phyloP scores from a whole-genome alignment of 2,888 invertebrate genomes.

The Iselma pallidipennis region DNA sequence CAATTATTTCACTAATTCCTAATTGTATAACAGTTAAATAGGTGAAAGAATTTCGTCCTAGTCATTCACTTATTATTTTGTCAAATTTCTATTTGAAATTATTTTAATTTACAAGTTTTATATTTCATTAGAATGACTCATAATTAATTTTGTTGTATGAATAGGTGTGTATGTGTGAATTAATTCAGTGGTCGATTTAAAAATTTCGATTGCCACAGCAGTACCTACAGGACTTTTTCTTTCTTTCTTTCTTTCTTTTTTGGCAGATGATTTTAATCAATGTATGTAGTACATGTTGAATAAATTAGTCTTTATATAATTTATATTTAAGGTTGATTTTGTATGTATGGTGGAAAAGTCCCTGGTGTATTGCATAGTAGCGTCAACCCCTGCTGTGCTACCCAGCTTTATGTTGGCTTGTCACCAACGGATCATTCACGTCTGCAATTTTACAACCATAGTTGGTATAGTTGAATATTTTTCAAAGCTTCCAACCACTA shows the following conservation, averaged over 20 bases:
- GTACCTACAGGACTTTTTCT: neutral
- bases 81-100: slow-evolving; percentile 17
- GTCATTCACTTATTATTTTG: slow-evolving; percentile 22
- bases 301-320: slow-evolving; percentile 20
- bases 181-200: slow-evolving; percentile 23
- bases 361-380: slow-evolving; percentile 28
- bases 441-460: slow-evolving; percentile 34
- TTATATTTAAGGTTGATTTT: slow-evolving; percentile 26
- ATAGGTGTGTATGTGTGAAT: too few species aligned
- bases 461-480: neutral
- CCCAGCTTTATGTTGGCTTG: slow-evolving; percentile 50
- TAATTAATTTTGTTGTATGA: slow-evolving; percentile 17
- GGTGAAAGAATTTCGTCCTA: slow-evolving; percentile 18
- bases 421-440: slow-evolving; percentile 52
- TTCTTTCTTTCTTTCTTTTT: slow-evolving; percentile 7
- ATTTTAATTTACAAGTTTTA: neutral
- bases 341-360: slow-evolving; percentile 25
- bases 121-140: slow-evolving; percentile 21
- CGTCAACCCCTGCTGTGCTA: slow-evolving; percentile 49
- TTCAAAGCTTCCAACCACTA: neutral
- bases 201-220: slow-evolving; percentile 23
- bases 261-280: slow-evolving; percentile 38
- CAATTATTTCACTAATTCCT: slow-evolving; percentile 21
- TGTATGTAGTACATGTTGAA: slow-evolving; percentile 9
- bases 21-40: too few species aligned